A percentile compares a stretch with the other conserved stretches of the same genome.
Conservation (phyloP, 2,113 vertebrate species). For the Patagioenas fasciata region DNA sequence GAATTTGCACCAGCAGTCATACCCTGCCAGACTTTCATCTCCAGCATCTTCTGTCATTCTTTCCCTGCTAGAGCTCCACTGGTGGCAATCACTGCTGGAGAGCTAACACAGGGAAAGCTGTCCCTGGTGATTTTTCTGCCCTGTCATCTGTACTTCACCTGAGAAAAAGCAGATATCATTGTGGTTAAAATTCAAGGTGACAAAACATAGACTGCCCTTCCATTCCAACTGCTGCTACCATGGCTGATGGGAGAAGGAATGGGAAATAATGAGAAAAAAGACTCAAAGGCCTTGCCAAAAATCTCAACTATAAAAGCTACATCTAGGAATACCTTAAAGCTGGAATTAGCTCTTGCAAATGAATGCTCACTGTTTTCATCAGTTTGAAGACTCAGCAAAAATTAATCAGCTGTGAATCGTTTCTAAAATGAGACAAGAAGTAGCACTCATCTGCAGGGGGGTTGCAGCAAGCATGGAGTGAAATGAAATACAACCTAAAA, state of each 20-base stretch:
- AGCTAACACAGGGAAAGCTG: rapidly evolving
- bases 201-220: background rate
- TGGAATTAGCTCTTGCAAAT: background rate
- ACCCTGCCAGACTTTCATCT: background rate
- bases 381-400: background rate
- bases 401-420: slow-evolving; percentile 14
- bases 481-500: slow-evolving; percentile 17
- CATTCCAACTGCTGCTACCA: background rate
- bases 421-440: slow-evolving; percentile 42
- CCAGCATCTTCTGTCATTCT: background rate
- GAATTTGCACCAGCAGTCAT: background rate
- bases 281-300: background rate
- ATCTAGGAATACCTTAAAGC: background rate
- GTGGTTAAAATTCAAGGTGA: background rate
- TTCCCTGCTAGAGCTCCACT: background rate
- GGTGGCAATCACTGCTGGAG: background rate
- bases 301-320: background rate
- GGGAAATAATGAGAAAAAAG: background rate
- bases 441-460: background rate
- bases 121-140: background rate
- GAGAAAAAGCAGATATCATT: background rate
- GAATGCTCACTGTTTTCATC: background rate
- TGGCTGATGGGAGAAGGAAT: background rate
- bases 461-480: slow-evolving; percentile 9
- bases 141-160: background rate